A percentile compares a stretch with the other conserved stretches of the same genome.
Evolutionary conservation across 2,113 vertebrate genomes (phyloP).

Genomic region (Callipepla squamata): DNA sequence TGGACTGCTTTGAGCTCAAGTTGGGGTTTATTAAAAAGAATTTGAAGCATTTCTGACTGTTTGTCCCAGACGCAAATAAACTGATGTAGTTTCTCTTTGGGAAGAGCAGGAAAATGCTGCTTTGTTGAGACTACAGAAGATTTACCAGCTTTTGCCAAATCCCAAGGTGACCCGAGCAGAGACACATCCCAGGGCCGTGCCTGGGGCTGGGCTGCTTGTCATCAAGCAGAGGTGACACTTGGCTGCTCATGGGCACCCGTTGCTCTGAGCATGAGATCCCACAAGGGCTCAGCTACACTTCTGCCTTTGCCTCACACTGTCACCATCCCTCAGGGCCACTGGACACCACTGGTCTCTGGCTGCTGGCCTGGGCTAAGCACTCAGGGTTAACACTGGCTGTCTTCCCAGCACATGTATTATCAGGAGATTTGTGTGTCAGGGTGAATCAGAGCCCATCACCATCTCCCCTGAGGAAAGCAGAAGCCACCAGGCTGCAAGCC

Average conservation of each 20-base stretch:
- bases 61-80: not conserved
- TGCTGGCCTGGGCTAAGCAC: not conserved
- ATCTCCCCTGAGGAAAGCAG: not conserved
- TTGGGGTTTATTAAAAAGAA: not conserved
- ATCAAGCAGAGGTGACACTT: not conserved
- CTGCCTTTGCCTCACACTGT: not conserved
- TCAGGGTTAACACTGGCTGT: not conserved
- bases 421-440: not conserved
- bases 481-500: not conserved
- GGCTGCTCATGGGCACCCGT: not conserved
- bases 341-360: not conserved
- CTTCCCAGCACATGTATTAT: not conserved
- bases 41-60: not conserved
- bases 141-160: not conserved
- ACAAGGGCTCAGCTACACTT: fast-evolving
- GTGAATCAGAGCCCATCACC: not conserved
- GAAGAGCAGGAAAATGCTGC: not conserved
- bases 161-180: not conserved
- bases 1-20: not conserved
- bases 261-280: not conserved
- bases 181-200: not conserved
- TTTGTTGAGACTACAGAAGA: not conserved
- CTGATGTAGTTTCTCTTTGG: not conserved
- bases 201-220: fast-evolving
- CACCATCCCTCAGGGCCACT: not conserved